Evolutionary conservation across 1,140 invertebrate species (phyloP), one percentile per base, ranked within the genome.

Genomic region (Drosophila pruinosa): DNA sequence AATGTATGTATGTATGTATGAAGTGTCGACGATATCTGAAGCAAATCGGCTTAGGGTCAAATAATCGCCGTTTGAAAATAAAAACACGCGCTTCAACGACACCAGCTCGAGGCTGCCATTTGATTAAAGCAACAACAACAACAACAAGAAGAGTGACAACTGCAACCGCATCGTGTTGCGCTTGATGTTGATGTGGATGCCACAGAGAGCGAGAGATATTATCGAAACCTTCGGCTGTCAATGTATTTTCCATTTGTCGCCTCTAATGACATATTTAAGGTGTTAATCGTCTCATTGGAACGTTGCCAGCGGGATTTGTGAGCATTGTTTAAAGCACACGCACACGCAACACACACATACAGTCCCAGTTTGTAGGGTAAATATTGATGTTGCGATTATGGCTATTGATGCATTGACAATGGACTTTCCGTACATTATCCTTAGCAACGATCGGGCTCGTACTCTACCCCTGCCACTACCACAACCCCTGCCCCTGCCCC

Each of bases 231-330:
- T 62, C 63, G 47, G 59, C 72, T 86, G 81, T 85, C 81, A 86
- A 77, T 85, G 56, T 77, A 73, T 77, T 81, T 77, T 82, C 78
- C 82, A 82, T 86, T 86, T 82, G 77, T 81, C 82, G 82, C 82
- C 78, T 88, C 82, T 88, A 86, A 86, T 86, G 82, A 86, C 82
- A 86, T 86, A 88, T 86, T 86, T 86, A 70, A 86, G 82, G 82
- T 82, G 82, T 86, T 86, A 86, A 86, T 86, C 82, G 82, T 79
- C 75, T 88, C 78, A 88, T 88, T 86, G 74, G 67, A 72, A 88
- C 73, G 81, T 58, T 70, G 61, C 63, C 75, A 65, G 56, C 21
- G 34, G 75, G 81, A 88, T 88, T 88, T 81, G 58, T 50, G 45
- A 38, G 62, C 62, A 80, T 86, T 86, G 81, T 86, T 80, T 39